Evolutionary conservation across 2,113 vertebrate species (phyloP).

Genomic region (Phocoena sinus): DNA sequence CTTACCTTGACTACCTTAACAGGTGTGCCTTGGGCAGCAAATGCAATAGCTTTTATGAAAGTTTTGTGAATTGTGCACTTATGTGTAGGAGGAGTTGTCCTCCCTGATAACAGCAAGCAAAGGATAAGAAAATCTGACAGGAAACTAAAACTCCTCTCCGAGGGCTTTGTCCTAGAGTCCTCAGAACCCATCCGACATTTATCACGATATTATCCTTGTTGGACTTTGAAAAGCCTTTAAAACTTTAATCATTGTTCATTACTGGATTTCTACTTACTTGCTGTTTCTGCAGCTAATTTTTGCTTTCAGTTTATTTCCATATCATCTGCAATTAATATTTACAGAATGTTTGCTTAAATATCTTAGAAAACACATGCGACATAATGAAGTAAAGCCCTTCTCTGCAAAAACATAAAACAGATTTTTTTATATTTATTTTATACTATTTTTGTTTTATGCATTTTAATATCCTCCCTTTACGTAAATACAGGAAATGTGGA

Average conservation of each 20-base stretch:
- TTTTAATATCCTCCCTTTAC: background rate
- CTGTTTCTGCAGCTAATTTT: slow-evolving; percentile 12
- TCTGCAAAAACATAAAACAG: background rate
- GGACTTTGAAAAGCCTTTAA: background rate
- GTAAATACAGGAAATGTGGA: background rate
- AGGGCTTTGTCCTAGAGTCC: background rate
- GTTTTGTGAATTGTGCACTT: background rate
- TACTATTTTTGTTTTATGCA: background rate
- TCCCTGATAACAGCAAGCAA: background rate
- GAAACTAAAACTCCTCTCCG: background rate
- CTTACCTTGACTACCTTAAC: background rate
- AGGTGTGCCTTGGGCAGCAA: background rate
- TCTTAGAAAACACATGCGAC: background rate
- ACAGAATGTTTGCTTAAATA: background rate
- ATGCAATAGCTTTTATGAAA: background rate
- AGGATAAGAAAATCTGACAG: background rate
- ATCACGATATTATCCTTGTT: background rate
- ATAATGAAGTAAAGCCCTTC: background rate
- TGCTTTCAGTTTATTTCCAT: background rate
- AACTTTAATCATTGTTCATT: background rate
- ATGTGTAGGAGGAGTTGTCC: background rate
- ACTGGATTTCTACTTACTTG: slow-evolving; percentile 5
- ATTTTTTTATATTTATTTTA: background rate
- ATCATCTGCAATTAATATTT: slow-evolving; percentile 8
- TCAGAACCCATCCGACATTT: background rate